Conservation (phyloP, 2,113 vertebrate species). For the Burhinus oedicnemus region DNA sequence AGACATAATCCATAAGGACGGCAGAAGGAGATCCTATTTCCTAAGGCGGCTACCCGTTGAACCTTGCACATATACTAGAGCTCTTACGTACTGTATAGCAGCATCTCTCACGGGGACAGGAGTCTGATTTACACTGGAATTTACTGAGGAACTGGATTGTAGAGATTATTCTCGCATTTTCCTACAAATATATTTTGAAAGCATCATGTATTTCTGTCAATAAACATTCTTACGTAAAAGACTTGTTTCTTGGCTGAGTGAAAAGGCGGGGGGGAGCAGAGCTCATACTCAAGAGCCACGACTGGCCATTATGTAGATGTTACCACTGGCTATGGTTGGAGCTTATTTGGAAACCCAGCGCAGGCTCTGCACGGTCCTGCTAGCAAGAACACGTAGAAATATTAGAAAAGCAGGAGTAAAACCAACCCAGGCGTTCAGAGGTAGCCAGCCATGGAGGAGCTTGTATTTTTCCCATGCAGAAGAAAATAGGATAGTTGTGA, state of each 20-base stretch:
- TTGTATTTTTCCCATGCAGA: background rate
- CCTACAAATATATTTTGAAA: slow-evolving; percentile 84
- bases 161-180: slow-evolving; percentile 82
- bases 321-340: background rate
- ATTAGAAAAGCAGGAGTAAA: background rate
- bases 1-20: background rate
- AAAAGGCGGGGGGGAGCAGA: too few relatives aligned
- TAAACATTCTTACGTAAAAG: slow-evolving; percentile 74
- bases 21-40: background rate
- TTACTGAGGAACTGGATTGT: slow-evolving; percentile 77
- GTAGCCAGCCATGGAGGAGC: background rate
- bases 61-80: background rate
- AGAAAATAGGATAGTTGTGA: background rate
- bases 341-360: background rate
- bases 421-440: background rate
- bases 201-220: slow-evolving; percentile 77
- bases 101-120: slow-evolving; percentile 75
- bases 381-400: background rate
- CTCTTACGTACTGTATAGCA: slow-evolving; percentile 38
- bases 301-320: fast-evolving
- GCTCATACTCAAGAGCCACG: background rate
- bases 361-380: background rate
- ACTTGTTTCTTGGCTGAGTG: background rate
- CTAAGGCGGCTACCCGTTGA: background rate
- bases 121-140: slow-evolving; percentile 85